Percentiles rank a stretch among this genome's conserved stretches.
These are phyloP conservation scores for Drosophila paranaensis DNA, from an alignment of 2,888 invertebrate genomes.

Conservation along the genomic window DNA sequence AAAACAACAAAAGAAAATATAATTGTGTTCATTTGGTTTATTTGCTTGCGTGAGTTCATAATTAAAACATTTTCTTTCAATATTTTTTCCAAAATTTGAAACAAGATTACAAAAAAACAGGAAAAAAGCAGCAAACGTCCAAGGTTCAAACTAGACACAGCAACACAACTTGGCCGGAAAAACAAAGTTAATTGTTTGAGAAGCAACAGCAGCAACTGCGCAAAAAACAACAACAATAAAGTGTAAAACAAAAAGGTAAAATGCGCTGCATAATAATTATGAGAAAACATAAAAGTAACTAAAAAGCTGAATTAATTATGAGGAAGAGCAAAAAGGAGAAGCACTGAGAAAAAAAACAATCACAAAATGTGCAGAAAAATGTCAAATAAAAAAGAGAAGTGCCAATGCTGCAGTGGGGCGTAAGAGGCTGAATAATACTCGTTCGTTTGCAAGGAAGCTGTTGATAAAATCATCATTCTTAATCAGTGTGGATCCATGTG, in stretches of 20 bases:
- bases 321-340: slow-evolving; percentile 39
- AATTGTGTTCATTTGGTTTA: slow-evolving; percentile 20
- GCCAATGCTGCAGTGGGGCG: background rate
- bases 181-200: slow-evolving; percentile 69
- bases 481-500: no score
- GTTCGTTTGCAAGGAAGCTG: fast-evolving
- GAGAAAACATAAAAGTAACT: slow-evolving; percentile 63
- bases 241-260: slow-evolving; percentile 35
- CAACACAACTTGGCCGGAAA: slow-evolving; percentile 44
- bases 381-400: background rate
- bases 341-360: background rate
- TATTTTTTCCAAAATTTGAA: slow-evolving; percentile 24
- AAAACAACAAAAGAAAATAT: slow-evolving; percentile 5
- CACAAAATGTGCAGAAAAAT: slow-evolving; percentile 33
- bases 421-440: background rate
- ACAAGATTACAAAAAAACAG: slow-evolving; percentile 7
- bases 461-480: no score
- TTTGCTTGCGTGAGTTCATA: slow-evolving; percentile 13
- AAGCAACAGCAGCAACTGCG: slow-evolving; percentile 29
- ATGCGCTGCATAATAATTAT: slow-evolving; percentile 74
- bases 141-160: slow-evolving; percentile 5
- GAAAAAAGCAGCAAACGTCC: slow-evolving; percentile 17
- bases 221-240: slow-evolving; percentile 31
- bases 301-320: slow-evolving; percentile 70
- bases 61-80: slow-evolving; percentile 52